phyloP scores from a whole-genome alignment of 1,140 invertebrate genomes.

The Chelonus insularis region DNA sequence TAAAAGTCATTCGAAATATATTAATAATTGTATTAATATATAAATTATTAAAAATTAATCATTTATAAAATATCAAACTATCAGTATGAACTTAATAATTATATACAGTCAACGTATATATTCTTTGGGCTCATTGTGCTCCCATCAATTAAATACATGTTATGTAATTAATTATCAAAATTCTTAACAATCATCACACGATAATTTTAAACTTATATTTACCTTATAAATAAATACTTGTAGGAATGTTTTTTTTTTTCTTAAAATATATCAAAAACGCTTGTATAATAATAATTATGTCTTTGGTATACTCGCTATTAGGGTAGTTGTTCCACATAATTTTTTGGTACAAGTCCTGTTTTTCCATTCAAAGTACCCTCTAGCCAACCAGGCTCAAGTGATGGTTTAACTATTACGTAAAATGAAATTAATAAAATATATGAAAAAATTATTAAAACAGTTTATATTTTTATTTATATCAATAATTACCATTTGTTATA shows the following conservation, averaged over 20 bases:
- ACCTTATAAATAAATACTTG: too few relatives aligned
- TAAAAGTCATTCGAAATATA: too few relatives aligned
- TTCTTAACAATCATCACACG: too few relatives aligned
- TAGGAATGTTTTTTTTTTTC: too few relatives aligned
- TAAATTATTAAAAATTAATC: too few relatives aligned
- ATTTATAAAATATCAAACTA: too few relatives aligned
- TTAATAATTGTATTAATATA: too few relatives aligned
- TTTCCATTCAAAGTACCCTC: slow-evolving; percentile 93
- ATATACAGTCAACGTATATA: neutral
- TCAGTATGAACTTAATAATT: too few relatives aligned
- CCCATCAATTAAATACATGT: neutral
- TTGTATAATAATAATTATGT: slow-evolving; percentile 30
- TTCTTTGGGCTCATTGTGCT: neutral
- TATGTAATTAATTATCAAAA: neutral
- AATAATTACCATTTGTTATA: slow-evolving; percentile 84
- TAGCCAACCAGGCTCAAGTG: slow-evolving; percentile 94
- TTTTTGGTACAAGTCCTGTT: slow-evolving; percentile 93
- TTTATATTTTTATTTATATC: slow-evolving; percentile 3
- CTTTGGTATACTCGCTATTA: slow-evolving; percentile 51
- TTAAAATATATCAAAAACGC: neutral
- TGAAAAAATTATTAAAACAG: neutral
- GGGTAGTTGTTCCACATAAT: slow-evolving; percentile 90
- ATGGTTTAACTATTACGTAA: slow-evolving; percentile 74
- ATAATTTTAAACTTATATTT: too few relatives aligned
- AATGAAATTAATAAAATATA: slow-evolving; percentile 41